Percentiles rank a stretch among this genome's conserved stretches.
phyloP scores from a whole-genome alignment of 1,140 invertebrate species.

The Eciton burchellii region DNA sequence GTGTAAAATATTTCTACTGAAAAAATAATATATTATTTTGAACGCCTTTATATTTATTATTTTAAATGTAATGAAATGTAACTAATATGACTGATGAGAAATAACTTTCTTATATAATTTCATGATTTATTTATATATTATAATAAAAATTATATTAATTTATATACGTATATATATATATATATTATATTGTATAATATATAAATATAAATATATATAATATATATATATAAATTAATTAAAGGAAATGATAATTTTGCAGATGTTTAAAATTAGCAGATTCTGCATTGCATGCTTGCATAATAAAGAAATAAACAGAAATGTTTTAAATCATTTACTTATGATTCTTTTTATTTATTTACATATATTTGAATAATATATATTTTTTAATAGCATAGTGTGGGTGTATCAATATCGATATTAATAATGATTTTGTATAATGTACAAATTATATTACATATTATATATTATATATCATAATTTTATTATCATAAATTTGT shows the following conservation, averaged over 20 bases:
- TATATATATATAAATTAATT: not conserved
- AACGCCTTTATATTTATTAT: not conserved
- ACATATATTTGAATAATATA: slow-evolving; percentile 6
- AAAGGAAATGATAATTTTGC: slow-evolving; percentile 19
- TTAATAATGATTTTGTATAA: slow-evolving; percentile 1
- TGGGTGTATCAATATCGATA: not conserved
- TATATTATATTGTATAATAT: not conserved
- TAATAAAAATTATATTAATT: not conserved
- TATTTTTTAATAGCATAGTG: not conserved
- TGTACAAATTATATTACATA: not conserved
- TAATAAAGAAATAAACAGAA: not conserved
- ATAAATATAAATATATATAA: not conserved
- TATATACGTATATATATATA: not conserved
- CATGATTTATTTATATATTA: not conserved
- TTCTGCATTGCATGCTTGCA: not conserved
- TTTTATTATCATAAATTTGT: no score
- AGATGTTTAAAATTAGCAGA: slow-evolving; percentile 4
- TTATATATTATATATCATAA: no score
- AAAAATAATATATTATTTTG: not conserved
- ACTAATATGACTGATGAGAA: not conserved
- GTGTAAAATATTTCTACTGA: not conserved
- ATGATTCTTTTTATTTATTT: slow-evolving; percentile 6
- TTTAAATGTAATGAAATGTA: no score
- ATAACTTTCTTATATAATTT: not conserved
- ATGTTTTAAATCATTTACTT: slow-evolving; percentile 1